Base-by-base conservation (phyloP, 2,888 invertebrate genomes). In the Nymphalis polychloros region DNA sequence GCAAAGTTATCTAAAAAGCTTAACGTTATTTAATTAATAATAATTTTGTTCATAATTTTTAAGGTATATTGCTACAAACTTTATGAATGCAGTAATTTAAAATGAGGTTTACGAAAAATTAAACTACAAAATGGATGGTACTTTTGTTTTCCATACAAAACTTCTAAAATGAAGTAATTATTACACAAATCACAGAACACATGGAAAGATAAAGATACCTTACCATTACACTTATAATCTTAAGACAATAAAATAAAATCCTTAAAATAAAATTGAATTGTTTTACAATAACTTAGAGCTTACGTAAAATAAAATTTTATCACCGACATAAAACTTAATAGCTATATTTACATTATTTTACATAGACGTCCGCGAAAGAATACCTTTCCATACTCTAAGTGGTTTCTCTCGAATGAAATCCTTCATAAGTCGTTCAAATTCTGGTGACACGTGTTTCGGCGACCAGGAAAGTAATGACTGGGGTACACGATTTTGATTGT, bases 351-450 rank as follows among this genome's bases (percentile, higher is more conserved):
- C 48, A 63, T 48, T 47, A 27, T 20, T 59, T 52, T 68, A 66
- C 57, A 70, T 62, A 47, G 63, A 47, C 52, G 78, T 71, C 73
- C 76, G 79, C 0, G 80, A 70, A 67, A 89, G 74, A 62, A 81
- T 75, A 27, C 68, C 71, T 73, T 81, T 84, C 93, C 93, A 93
- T 20, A 73, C 71, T 63, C 77, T 79, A 1, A 84, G 41, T 50
- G 87, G 77, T 73, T 84, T 90, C 50, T 84, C 81, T 75, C 76
- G 80, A 1, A 92, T 81, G 70, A 86, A 88, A 64, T 81, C 78
- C 61, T 78, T 77, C 27, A 92, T 69, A 17, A 82, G 63, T 35
- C 72, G 62, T 71, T 86, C 83, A 17, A 90, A 80, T 17, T 87
- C 84, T 4, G 74, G 71, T 0, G 91, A 86, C 3, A 92, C 64